Evolutionary conservation across 2,888 invertebrate species (phyloP), one percentile per base, ranked within the genome.

Genomic region (Ornithoptera alexandrae): DNA sequence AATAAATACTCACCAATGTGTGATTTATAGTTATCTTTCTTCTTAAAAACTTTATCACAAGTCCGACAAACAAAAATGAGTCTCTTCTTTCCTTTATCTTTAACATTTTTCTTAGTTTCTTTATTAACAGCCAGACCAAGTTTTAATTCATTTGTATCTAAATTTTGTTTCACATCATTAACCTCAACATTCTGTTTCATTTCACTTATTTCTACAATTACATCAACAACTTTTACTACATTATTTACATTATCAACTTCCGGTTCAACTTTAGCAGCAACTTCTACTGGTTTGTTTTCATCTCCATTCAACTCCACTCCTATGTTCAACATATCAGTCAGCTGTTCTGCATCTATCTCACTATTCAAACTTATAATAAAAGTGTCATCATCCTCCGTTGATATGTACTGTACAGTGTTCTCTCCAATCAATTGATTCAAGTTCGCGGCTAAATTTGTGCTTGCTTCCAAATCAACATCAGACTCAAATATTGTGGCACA

Each of bases 401-500:
- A 91, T 63, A 92, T 88, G 58, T 92, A 92, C 62, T 92, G 91
- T 1, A 92, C 92, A 69, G 76, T 87, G 72, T 92, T 92, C 70
- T 92, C 93, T 0, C 90, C 91, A 1, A 92, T 92, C 17, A 92
- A 71, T 71, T 92, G 92, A 70, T 90, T 92, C n/a, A 92, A 76
- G 77, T 92, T 92, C 0, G 89, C 91, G 0, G 92, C 89, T 71
- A 92, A 78, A 76, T 88, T 89, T 0, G 89, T 86, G 73, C 92
- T 92, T 0, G 89, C 88, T 78, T 92, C 92, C 69, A 92, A 84
- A 77, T 92, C 92, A 0, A 92, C 90, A 70, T 92, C 92, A 50
- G 87, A 91, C 75, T 92, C 92, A 68, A 92, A 92, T 76, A 92
- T 92, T 2, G 92, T 92, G 0, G 91, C 84, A 70, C 92, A 92